Conservation (phyloP, 2,888 invertebrate species). For the Apoderus coryli region DNA sequence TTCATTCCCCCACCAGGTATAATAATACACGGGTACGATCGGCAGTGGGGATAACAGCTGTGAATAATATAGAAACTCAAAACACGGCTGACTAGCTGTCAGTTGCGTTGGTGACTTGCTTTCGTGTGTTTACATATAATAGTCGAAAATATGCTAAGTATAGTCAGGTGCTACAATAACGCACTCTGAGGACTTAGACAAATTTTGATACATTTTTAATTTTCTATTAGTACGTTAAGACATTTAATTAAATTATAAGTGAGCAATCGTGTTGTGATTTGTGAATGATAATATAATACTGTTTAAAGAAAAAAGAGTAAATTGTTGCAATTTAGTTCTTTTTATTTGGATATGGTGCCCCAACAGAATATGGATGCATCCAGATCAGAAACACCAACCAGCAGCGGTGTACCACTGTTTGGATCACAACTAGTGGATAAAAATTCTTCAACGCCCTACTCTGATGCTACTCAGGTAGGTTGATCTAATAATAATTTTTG, state of each 20-base stretch:
- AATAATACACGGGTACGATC: no score
- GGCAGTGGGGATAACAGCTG: slow-evolving; percentile 31
- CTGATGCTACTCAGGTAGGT: slow-evolving; percentile 94
- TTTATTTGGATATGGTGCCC: slow-evolving; percentile 48
- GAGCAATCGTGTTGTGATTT: slow-evolving; percentile 7
- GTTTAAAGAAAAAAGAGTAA: background rate
- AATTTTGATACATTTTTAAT: slow-evolving; percentile 18
- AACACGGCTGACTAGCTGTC: slow-evolving; percentile 37
- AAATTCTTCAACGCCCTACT: slow-evolving; percentile 88
- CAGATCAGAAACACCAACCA: slow-evolving; percentile 32
- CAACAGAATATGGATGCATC: slow-evolving; percentile 43
- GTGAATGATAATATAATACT: slow-evolving; percentile 5
- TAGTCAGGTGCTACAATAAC: slow-evolving; percentile 26
- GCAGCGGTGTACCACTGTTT: slow-evolving; percentile 58
- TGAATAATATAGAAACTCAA: slow-evolving; percentile 32
- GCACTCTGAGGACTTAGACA: slow-evolving; percentile 29
- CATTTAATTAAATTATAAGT: no score
- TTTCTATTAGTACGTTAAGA: no score
- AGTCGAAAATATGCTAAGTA: slow-evolving; percentile 25
- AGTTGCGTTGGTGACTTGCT: slow-evolving; percentile 40
- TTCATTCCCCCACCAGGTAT: no score
- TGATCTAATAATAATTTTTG: no score
- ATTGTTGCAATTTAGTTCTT: background rate
- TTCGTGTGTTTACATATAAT: slow-evolving; percentile 22
- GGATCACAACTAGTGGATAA: slow-evolving; percentile 84